These are phyloP conservation scores for Cryptocheilus praepositus DNA, from an alignment of 2,888 invertebrate genomes.

Conservation along the genomic window DNA sequence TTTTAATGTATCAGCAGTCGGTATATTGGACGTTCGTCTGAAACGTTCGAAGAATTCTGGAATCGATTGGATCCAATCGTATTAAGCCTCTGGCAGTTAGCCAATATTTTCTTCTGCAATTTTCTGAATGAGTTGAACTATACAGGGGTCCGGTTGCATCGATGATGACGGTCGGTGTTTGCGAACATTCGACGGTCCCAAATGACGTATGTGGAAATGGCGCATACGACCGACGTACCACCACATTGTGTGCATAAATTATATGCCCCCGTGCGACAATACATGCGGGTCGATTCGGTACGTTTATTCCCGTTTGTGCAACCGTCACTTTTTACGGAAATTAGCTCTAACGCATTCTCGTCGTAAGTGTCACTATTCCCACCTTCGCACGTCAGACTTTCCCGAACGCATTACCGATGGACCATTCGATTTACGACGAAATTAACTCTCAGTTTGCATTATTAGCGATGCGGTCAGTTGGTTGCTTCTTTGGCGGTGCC, in stretches of 20 bases:
- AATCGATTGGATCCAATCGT: no score
- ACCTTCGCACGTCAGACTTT: slow-evolving; percentile 4
- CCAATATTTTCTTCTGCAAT: no score
- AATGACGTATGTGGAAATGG: background rate
- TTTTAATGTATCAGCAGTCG: no score
- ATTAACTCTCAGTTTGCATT: no score
- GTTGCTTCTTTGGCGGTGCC: no score
- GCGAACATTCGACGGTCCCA: background rate
- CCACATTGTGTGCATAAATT: slow-evolving; percentile 18
- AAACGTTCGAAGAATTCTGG: no score
- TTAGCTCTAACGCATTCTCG: slow-evolving; percentile 21
- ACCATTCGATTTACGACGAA: background rate
- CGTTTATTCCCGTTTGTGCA: slow-evolving; percentile 6
- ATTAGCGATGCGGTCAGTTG: no score
- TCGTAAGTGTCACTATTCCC: slow-evolving; percentile 25
- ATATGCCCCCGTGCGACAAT: slow-evolving; percentile 6
- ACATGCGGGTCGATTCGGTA: slow-evolving; percentile 5
- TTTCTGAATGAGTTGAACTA: no score
- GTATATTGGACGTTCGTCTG: no score
- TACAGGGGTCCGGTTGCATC: no score
- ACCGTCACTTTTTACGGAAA: slow-evolving; percentile 17
- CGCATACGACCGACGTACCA: background rate
- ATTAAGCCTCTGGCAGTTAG: no score
- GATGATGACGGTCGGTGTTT: background rate
- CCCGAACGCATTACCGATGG: background rate